Evolutionary conservation across 2,888 invertebrate species (phyloP).

Genomic region (Synanthedon myopaeformis): DNA sequence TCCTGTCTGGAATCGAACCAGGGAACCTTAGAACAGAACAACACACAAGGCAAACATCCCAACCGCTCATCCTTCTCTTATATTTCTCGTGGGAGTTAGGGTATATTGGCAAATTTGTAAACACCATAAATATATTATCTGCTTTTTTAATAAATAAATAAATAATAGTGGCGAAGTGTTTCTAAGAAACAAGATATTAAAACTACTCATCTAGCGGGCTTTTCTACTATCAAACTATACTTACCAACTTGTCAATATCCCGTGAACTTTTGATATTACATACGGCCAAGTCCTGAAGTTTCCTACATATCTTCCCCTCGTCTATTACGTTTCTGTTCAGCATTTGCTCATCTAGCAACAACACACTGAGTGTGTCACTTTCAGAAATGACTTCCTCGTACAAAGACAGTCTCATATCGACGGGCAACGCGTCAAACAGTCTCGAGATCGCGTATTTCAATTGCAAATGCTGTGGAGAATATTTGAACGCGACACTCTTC

Average conservation of each 20-base stretch:
- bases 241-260: not conserved
- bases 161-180: no score
- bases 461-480: conserved; percentile 38
- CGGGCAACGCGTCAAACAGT: conserved; percentile 27
- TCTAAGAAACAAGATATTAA: no score
- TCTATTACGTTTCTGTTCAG: conserved; percentile 13
- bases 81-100: no score
- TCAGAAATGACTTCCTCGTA: conserved; percentile 29
- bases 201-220: no score
- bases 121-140: no score
- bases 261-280: not conserved
- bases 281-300: not conserved
- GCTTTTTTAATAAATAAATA: no score
- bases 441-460: conserved; percentile 25
- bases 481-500: conserved; percentile 13
- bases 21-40: no score
- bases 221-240: no score
- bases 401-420: conserved; percentile 30
- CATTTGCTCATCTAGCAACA: conserved; percentile 12
- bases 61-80: no score
- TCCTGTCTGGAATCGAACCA: no score
- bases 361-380: conserved; percentile 13
- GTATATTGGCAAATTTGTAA: no score
- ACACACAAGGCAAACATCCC: no score
- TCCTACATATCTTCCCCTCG: not conserved